These are phyloP conservation scores for Melanotaenia trifasciata DNA, from an alignment of 2,797 vertebrate species.

Conservation along the genomic window DNA sequence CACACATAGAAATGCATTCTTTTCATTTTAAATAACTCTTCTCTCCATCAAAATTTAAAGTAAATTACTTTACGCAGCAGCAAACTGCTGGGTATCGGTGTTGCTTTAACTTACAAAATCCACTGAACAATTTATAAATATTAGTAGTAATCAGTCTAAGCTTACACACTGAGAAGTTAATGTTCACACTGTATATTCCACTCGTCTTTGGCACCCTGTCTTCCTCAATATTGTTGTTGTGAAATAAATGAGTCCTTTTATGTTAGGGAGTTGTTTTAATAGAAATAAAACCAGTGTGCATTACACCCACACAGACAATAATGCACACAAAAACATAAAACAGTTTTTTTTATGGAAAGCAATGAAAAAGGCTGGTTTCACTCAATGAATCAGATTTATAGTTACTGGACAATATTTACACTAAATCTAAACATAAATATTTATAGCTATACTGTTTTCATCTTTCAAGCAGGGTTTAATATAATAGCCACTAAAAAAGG, in stretches of 20 bases:
- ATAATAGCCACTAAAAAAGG: too few relatives aligned
- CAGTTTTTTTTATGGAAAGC: too few relatives aligned
- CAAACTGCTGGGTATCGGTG: constrained; percentile 46
- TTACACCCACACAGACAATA: constrained; percentile 17
- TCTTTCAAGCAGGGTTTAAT: too few relatives aligned
- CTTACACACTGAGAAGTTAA: constrained; percentile 56
- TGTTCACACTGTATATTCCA: constrained; percentile 50
- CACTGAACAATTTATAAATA: constrained; percentile 54
- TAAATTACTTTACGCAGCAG: constrained; percentile 48
- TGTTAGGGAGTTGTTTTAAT: constrained; percentile 41
- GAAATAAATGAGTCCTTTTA: constrained; percentile 62
- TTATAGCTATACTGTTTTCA: too few relatives aligned
- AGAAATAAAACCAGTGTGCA: constrained; percentile 20
- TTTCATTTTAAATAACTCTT: constrained; percentile 22
- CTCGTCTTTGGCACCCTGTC: constrained; percentile 40
- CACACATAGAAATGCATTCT: constrained; percentile 26
- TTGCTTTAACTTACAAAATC: constrained; percentile 52
- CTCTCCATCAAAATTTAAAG: constrained; percentile 15
- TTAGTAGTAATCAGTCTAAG: constrained; percentile 58
- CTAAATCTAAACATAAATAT: too few relatives aligned
- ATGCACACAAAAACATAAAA: neutral
- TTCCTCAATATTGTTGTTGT: constrained; percentile 56
- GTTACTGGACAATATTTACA: neutral
- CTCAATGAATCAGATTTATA: neutral
- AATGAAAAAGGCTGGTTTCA: neutral